Percentiles rank a stretch among this genome's conserved stretches.
Conservation (phyloP, 2,797 vertebrate species). For the Tolypeutes matacus region DNA sequence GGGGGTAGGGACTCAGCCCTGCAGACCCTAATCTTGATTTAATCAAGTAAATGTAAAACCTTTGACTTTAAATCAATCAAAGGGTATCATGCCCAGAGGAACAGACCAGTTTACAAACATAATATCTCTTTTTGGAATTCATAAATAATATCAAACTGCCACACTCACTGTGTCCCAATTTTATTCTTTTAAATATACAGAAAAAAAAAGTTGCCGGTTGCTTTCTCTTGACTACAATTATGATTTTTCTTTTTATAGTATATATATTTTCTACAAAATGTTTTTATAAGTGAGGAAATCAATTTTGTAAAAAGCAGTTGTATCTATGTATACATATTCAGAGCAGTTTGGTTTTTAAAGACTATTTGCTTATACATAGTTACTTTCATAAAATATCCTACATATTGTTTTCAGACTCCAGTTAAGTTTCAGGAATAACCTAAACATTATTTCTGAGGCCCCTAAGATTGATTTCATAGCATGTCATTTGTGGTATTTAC, state of each 20-base stretch:
- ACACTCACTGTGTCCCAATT: not conserved
- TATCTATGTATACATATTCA: not conserved
- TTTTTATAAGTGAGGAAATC: slow-evolving; percentile 36
- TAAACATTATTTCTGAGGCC: slow-evolving; percentile 30
- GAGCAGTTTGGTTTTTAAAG: not conserved
- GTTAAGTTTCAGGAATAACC: slow-evolving; percentile 37
- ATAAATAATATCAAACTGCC: too few species aligned
- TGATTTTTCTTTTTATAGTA: not conserved
- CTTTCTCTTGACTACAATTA: slow-evolving; percentile 1
- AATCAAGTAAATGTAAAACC: too few species aligned
- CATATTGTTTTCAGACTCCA: slow-evolving; percentile 5
- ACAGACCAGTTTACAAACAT: too few species aligned
- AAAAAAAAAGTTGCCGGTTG: not conserved
- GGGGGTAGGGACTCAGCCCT: too few species aligned
- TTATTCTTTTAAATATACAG: not conserved
- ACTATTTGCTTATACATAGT: not conserved
- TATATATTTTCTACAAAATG: not conserved
- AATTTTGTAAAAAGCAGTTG: not conserved
- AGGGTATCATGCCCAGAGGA: too few species aligned
- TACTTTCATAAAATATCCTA: slow-evolving; percentile 32
- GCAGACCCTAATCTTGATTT: too few species aligned
- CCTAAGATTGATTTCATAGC: not conserved
- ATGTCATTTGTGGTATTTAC: not conserved
- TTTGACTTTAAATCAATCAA: too few species aligned
- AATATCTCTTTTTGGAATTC: too few species aligned